Evolutionary conservation across 2,888 invertebrate genomes (phyloP), one percentile per base, ranked within the genome.

Genomic region (Calameuta pallipes): DNA sequence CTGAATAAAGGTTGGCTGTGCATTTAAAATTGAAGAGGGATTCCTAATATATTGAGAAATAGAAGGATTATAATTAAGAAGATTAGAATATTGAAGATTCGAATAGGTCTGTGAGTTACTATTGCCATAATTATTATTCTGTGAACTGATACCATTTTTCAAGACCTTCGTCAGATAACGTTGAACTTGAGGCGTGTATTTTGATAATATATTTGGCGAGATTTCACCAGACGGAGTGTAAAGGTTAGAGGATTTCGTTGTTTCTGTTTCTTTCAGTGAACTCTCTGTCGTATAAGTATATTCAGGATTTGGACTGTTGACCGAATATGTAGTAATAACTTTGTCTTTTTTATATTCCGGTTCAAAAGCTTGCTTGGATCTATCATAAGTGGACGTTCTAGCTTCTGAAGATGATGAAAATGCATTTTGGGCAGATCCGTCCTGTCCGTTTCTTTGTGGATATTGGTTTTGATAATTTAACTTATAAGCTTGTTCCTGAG

Each of bases 1-100:
- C 82, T 91, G 91, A 30, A 91, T 87, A 73, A 90, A 91, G 0
- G 91, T 91, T 1, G 91, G 91, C 4, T 87, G 88, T 11, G 91
- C 91, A 68, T 90, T 90, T 1, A 91, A 78, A 73, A 91, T 91
- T 0, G 91, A 91, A 4, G 90, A 83, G 0, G 91, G 91, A 82
- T 91, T 87, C 34, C 88, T 88, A 31, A 91, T 86, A 78, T 91
- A 91, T 73, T 91, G 91, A 4, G 89, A 89, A 31, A 91, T 90
- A 4, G 91, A 91, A 4, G 91, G 91, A 82, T 91, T 91, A 73
- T 90, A 90, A 70, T 85, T 90, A 34, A 91, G 69, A 23, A 91
- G 76, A 75, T 89, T 87, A 34, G 89, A 85, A 74, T 91, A 91
- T 77, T 84, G 85, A 0, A 86, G 78, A 41, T 84, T 85, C 0